Percentiles rank a stretch among this genome's conserved stretches.
Conservation (phyloP, 2,113 vertebrate genomes). For the Lamprologus tigripictilis region DNA sequence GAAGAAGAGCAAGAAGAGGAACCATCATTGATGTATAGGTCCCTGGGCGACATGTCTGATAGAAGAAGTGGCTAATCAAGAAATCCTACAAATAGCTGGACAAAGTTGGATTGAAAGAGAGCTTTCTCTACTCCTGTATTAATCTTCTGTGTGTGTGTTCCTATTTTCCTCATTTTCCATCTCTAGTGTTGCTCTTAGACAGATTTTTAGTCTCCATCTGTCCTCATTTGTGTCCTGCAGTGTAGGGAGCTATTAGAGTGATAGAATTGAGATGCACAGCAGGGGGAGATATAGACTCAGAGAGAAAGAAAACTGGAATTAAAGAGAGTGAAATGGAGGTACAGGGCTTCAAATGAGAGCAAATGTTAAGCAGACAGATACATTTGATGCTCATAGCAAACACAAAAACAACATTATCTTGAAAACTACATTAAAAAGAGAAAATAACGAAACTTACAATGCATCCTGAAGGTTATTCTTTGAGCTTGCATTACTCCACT, state of each 20-base stretch:
- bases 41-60: background rate
- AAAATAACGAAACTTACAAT: background rate
- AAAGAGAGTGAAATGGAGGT: background rate
- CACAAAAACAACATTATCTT: background rate
- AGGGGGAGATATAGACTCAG: conserved; percentile 21
- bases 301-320: background rate
- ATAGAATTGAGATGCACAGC: conserved; percentile 22
- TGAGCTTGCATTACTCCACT: background rate
- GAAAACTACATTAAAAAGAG: background rate
- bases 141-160: background rate
- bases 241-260: conserved; percentile 3
- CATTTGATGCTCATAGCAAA: background rate
- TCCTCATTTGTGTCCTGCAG: conserved; percentile 18
- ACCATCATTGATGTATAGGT: background rate
- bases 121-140: background rate
- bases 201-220: conserved; percentile 12
- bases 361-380: background rate
- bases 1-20: background rate
- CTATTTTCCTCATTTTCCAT: background rate
- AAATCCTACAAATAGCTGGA: background rate
- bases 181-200: background rate
- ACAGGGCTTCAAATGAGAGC: background rate
- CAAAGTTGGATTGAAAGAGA: background rate
- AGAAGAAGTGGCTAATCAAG: background rate
- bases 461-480: background rate